A percentile compares a stretch with the other conserved stretches of the same genome.
phyloP scores from a whole-genome alignment of 2,797 vertebrate species.

The Gymnopithys bicolor region DNA sequence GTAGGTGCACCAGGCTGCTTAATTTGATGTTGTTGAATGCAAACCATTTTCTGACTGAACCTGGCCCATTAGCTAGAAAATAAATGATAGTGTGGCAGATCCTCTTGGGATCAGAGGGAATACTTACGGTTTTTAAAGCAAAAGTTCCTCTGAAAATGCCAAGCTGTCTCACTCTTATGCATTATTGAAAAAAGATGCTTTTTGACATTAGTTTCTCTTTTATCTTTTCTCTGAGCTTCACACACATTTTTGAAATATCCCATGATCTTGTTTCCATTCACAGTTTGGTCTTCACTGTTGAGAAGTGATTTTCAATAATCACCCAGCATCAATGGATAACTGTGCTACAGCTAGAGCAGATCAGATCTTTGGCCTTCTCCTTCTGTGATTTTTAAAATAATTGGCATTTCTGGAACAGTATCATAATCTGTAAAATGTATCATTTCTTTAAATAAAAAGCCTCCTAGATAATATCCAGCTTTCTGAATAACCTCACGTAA shows the following conservation, averaged over 20 bases:
- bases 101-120: conserved; percentile 1
- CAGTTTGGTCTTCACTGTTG: conserved; percentile 8
- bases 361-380: conserved; percentile 10
- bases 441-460: not conserved
- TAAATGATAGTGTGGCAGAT: not conserved
- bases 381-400: conserved; percentile 33
- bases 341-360: not conserved
- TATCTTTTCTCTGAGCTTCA: conserved; percentile 7
- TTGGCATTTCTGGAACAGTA: not conserved
- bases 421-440: not conserved
- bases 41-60: not conserved
- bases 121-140: not conserved
- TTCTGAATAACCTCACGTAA: not conserved
- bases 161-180: not conserved
- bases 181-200: not conserved
- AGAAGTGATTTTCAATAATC: conserved; percentile 35
- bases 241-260: conserved; percentile 18
- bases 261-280: conserved; percentile 8
- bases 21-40: not conserved
- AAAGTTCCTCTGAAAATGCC: not conserved
- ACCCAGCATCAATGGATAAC: not conserved
- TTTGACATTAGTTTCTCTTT: conserved; percentile 18
- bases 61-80: not conserved
- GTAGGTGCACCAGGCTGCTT: not conserved
- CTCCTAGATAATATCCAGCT: not conserved